Percentiles rank a stretch among this genome's conserved stretches.
phyloP scores from a whole-genome alignment of 2,888 invertebrate genomes.

The Hermaeophaga mercurialis region DNA sequence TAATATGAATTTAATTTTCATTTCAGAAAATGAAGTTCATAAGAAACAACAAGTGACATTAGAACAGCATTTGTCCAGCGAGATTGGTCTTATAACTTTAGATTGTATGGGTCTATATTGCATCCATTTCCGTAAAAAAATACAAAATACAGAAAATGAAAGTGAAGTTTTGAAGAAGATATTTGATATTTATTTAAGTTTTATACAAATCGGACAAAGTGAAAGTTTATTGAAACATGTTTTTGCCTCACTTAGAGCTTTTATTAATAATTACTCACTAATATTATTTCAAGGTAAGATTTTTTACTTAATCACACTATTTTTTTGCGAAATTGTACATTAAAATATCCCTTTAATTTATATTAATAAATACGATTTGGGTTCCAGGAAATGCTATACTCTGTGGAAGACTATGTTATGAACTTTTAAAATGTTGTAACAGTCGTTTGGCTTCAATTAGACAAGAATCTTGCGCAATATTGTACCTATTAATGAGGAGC shows the following conservation, averaged over 20 bases:
- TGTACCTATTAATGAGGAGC: constrained; percentile 91
- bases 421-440: constrained; percentile 82
- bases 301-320: not conserved
- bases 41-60: constrained; percentile 68
- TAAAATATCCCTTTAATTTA: too few relatives aligned
- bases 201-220: constrained; percentile 88
- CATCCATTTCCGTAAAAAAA: constrained; percentile 69
- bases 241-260: constrained; percentile 89
- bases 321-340: not conserved
- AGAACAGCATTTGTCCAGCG: constrained; percentile 84
- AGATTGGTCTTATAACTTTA: constrained; percentile 85
- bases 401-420: constrained; percentile 81
- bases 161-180: constrained; percentile 80
- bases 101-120: constrained; percentile 88
- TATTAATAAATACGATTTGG: too few relatives aligned
- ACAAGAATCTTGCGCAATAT: constrained; percentile 88
- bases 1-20: constrained; percentile 7
- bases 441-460: constrained; percentile 83
- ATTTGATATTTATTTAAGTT: constrained; percentile 84
- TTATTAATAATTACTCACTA: constrained; percentile 87
- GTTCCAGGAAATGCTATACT: constrained; percentile 72
- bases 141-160: constrained; percentile 66
- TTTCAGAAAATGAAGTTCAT: constrained; percentile 62
- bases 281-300: constrained; percentile 78
- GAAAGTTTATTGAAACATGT: constrained; percentile 89